Percentiles rank a stretch among this genome's conserved stretches.
Conservation (phyloP, 2,888 invertebrate species). For the Saturnia pavonia region DNA sequence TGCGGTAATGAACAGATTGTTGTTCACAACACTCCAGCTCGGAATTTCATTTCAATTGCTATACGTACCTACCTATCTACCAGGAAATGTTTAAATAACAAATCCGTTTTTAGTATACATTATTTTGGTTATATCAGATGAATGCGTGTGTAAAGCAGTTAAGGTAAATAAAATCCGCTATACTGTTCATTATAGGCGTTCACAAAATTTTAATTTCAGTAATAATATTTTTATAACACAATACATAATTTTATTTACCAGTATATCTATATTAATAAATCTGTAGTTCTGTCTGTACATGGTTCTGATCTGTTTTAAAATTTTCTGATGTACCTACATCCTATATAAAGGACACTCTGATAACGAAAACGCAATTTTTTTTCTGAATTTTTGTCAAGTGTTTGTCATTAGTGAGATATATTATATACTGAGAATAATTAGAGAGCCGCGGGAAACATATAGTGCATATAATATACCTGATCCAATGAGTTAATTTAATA, state of each 20-base stretch:
- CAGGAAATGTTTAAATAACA: neutral
- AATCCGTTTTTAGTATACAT: neutral
- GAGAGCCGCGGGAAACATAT: no score
- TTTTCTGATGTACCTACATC: neutral
- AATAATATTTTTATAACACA: neutral
- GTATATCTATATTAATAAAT: no score
- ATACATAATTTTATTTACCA: neutral
- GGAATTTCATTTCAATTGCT: constrained; percentile 38
- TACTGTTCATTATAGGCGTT: no score
- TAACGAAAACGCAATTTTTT: no score
- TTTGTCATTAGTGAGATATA: no score
- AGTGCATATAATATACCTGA: neutral
- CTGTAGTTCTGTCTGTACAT: no score
- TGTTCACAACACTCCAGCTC: constrained; percentile 47
- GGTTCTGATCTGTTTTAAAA: no score
- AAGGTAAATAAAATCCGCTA: no score
- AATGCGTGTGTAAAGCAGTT: neutral
- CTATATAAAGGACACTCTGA: no score
- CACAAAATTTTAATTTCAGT: neutral
- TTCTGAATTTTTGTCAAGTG: no score
- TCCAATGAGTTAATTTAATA: neutral
- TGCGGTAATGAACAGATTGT: constrained; percentile 67
- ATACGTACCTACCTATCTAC: neutral
- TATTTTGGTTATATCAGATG: neutral
- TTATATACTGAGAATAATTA: no score